phyloP scores from a whole-genome alignment of 2,888 invertebrate genomes.

The Hirudinaria manillensis region DNA sequence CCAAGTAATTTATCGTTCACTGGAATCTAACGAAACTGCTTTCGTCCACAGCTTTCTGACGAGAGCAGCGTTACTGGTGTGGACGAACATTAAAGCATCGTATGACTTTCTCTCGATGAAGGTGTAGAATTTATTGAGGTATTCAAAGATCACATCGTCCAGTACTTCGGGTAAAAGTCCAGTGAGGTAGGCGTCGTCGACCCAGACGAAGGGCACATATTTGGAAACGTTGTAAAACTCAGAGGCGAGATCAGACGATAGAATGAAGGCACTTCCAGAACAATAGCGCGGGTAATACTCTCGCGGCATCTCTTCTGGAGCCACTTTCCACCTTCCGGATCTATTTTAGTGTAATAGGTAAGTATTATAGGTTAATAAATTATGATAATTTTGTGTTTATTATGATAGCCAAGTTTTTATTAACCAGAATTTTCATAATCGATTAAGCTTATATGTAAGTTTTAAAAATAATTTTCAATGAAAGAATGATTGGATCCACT shows the following conservation, averaged over 20 bases:
- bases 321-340: constrained; percentile 52
- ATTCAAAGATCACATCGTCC: not conserved
- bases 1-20: not conserved
- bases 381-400: not conserved
- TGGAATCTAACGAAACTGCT: not conserved
- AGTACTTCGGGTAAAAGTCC: not conserved
- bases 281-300: constrained; percentile 56
- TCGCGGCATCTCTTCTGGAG: constrained; percentile 48
- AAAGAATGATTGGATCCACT: not conserved
- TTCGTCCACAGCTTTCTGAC: not conserved
- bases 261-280: constrained; percentile 57
- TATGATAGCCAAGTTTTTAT: not conserved
- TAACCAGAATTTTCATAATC: too few relatives aligned
- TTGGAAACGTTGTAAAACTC: constrained; percentile 60
- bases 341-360: not conserved
- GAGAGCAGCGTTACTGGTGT: not conserved
- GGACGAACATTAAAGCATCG: not conserved
- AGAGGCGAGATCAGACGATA: constrained; percentile 63
- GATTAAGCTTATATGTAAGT: too few relatives aligned
- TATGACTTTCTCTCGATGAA: not conserved
- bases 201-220: constrained; percentile 55
- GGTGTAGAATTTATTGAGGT: not conserved
- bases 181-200: constrained; percentile 19
- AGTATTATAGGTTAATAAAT: not conserved
- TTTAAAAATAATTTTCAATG: too few relatives aligned